Conservation (phyloP, 2,888 invertebrate genomes). For the Dioctria rufipes region DNA sequence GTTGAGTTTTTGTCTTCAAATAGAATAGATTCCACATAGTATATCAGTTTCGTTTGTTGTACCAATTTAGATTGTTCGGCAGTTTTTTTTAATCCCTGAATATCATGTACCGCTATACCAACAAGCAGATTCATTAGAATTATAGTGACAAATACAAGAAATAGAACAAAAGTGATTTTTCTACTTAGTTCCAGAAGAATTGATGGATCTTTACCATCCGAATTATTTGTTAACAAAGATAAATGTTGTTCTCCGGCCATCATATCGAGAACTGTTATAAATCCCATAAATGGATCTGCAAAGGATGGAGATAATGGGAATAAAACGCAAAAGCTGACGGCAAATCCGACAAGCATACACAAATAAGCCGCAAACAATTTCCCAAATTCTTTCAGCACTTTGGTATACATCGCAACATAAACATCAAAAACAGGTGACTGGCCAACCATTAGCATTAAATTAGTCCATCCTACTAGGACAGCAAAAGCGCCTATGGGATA, state of each 20-base stretch:
- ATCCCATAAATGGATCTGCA: constrained; percentile 87
- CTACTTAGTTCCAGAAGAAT: constrained; percentile 85
- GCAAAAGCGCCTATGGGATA: constrained; percentile 90
- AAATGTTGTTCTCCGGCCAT: constrained; percentile 90
- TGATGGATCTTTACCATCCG: constrained; percentile 82
- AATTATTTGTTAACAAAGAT: constrained; percentile 82
- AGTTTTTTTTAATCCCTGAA: constrained; percentile 88
- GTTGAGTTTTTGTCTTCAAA: constrained; percentile 86
- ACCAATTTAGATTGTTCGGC: constrained; percentile 88
- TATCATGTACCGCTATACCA: constrained; percentile 90
- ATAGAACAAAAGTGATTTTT: constrained; percentile 85
- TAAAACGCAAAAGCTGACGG: constrained; percentile 90
- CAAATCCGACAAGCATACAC: constrained; percentile 87
- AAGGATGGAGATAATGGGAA: constrained; percentile 88
- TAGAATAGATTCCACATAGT: constrained; percentile 86
- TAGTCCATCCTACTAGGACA: constrained; percentile 89
- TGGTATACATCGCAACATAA: constrained; percentile 92
- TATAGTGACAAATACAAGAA: constrained; percentile 87
- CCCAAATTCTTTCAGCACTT: constrained; percentile 89
- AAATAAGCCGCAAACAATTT: constrained; percentile 88
- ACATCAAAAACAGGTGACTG: constrained; percentile 90
- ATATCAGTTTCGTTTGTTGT: constrained; percentile 88
- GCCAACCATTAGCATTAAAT: constrained; percentile 92
- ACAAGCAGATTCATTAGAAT: constrained; percentile 89
- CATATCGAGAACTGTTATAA: constrained; percentile 89